Percentiles rank a stretch among this genome's conserved stretches.
Evolutionary conservation across 2,888 invertebrate species (phyloP).

Genomic region (Pegoplata infirma): DNA sequence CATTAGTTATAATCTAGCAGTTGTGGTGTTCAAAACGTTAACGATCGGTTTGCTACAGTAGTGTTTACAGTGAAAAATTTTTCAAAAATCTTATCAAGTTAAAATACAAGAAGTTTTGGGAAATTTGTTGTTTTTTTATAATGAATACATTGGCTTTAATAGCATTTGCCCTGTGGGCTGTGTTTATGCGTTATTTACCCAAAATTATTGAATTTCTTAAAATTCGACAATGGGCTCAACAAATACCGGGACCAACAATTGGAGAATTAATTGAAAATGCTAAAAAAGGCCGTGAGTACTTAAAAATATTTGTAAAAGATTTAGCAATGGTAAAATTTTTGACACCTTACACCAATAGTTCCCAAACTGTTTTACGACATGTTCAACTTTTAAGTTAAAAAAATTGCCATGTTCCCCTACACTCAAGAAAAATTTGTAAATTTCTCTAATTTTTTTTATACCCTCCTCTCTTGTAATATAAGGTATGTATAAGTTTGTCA

Average conservation of each 20-base stretch:
- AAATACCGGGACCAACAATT: constrained; percentile 72
- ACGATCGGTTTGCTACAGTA: background rate
- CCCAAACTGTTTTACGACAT: no score
- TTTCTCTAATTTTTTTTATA: no score
- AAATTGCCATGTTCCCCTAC: no score
- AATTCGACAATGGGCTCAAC: constrained; percentile 68
- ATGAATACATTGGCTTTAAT: constrained; percentile 70
- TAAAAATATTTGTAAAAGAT: no score
- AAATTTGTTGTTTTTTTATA: no score
- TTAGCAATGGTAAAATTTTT: no score
- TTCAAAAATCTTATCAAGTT: background rate
- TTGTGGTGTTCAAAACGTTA: background rate
- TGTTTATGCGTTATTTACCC: constrained; percentile 70
- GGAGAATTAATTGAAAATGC: constrained; percentile 71
- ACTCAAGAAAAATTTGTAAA: no score
- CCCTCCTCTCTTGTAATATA: no score
- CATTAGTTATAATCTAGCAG: background rate
- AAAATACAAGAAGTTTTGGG: background rate
- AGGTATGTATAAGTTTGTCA: no score
- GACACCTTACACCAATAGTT: no score
- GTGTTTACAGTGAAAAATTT: background rate
- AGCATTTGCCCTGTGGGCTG: constrained; percentile 69
- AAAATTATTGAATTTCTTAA: constrained; percentile 69
- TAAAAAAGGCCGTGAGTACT: constrained; percentile 73
- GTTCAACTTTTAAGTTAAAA: no score